Base-by-base conservation (phyloP, 2,888 invertebrate species). In the Ommatoiulus sabulosus region DNA sequence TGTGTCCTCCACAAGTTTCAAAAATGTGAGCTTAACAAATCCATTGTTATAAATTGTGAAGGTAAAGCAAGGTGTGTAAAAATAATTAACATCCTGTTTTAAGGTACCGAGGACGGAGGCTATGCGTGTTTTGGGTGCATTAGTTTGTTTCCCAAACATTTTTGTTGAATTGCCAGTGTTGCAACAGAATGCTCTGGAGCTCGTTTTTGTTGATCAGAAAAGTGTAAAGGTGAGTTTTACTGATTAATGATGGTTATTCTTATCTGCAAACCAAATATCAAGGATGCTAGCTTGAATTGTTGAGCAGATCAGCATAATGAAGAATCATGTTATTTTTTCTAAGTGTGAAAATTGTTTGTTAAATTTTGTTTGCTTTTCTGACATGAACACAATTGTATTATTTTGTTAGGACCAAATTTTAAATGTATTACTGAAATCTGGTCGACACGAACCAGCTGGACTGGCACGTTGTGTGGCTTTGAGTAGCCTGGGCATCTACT, bases 81-180 rank as follows among this genome's bases (percentile, higher is more conserved):
- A 48, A 48, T 48, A 12, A 10, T 10, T 24, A n/a, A 12, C 52
- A 35, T 35, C 35, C 12, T 87, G n/a, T 87, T 88, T 80, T 88
- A 63, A 95, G 95, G 95, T 96, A 89, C 98, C 98, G 0, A 94
- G 98, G 89, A 96, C 96, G 12, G 98, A 98, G 92, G 98, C 98
- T 0, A 95, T 98, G 44, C 96, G 97, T 0, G 95, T 98, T 90
- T 93, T 99, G 52, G 98, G 98, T 0, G 96, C 97, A 0, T 93
- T 99, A 88, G 93, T 98, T 84, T 96, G 97, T 90, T 94, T 97
- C 90, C 97, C 97, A 0, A 95, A 96, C 90, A 94, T 94, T 12
- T 94, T 95, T 89, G 94, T 94, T 91, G 94, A 94, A 91, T 94
- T 95, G 86, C 95, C 95, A 1, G 95, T 95, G 92, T 93, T 96